Conservation (phyloP, 1,140 invertebrate species). For the Lutraria rhynchaena region DNA sequence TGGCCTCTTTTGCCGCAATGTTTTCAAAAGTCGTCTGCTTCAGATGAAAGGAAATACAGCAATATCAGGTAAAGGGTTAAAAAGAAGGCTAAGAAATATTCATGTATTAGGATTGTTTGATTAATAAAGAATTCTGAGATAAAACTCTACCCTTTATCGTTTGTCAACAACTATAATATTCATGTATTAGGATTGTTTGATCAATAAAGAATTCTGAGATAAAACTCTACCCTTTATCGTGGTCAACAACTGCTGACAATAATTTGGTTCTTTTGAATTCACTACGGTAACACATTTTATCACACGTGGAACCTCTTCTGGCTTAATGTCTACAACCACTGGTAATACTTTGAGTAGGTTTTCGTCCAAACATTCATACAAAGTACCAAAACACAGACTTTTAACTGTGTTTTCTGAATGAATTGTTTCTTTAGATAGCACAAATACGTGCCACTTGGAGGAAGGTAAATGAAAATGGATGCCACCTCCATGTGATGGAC, state of each 20-base stretch:
- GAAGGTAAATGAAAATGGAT: not conserved
- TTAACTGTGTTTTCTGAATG: not conserved
- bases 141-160: conserved; percentile 20
- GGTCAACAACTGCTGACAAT: not conserved
- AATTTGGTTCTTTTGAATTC: conserved; percentile 9
- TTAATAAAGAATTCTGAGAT: no score
- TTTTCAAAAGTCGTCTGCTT: no score
- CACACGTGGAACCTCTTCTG: conserved; percentile 5
- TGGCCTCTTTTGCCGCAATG: no score
- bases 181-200: no score
- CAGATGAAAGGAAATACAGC: no score
- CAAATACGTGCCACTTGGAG: conserved; percentile 32
- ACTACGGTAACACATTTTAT: conserved; percentile 13
- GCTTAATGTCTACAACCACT: not conserved
- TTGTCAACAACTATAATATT: not conserved
- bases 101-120: no score
- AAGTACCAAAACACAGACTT: not conserved
- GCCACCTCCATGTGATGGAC: not conserved
- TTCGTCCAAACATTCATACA: not conserved
- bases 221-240: conserved; percentile 20
- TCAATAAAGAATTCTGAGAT: no score
- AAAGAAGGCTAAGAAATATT: no score
- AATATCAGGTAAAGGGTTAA: no score
- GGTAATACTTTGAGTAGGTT: conserved; percentile 2
- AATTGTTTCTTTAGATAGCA: conserved; percentile 10